Conservation (phyloP, 2,797 vertebrate species). For the Anas georgica region DNA sequence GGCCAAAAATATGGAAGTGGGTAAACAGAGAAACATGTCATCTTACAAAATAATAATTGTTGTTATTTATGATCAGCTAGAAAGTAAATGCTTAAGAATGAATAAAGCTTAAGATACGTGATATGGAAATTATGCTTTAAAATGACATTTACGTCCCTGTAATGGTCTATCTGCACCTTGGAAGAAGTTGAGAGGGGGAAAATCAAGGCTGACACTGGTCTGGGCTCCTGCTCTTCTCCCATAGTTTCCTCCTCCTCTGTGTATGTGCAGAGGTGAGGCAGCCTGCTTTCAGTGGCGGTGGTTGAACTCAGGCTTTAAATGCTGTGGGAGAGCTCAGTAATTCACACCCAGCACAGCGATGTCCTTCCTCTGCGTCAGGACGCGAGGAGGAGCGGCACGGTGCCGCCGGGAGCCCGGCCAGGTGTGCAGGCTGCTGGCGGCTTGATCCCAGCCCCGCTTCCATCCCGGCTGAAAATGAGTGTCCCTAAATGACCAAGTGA, state of each 20-base stretch:
- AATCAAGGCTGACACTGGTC: background rate
- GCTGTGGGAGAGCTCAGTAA: background rate
- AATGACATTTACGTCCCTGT: background rate
- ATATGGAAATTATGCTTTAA: background rate
- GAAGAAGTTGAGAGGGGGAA: background rate
- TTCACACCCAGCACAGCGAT: background rate
- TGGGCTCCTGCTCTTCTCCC: background rate
- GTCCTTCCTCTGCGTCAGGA: background rate
- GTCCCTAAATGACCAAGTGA: background rate
- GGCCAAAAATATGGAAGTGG: background rate
- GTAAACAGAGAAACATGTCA: background rate
- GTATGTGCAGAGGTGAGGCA: background rate
- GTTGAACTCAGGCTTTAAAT: background rate
- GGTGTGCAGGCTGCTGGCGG: rapidly evolving
- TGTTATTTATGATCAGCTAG: background rate
- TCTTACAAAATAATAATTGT: background rate
- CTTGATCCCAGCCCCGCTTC: rapidly evolving
- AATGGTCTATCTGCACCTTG: background rate
- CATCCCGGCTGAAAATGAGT: background rate
- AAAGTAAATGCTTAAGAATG: no score
- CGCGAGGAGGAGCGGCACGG: rapidly evolving
- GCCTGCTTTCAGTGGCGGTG: background rate
- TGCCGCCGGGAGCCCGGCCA: background rate
- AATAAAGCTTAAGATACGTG: background rate
- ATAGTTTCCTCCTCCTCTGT: background rate